phyloP scores from a whole-genome alignment of 2,113 vertebrate species.

The Mellivora capensis region DNA sequence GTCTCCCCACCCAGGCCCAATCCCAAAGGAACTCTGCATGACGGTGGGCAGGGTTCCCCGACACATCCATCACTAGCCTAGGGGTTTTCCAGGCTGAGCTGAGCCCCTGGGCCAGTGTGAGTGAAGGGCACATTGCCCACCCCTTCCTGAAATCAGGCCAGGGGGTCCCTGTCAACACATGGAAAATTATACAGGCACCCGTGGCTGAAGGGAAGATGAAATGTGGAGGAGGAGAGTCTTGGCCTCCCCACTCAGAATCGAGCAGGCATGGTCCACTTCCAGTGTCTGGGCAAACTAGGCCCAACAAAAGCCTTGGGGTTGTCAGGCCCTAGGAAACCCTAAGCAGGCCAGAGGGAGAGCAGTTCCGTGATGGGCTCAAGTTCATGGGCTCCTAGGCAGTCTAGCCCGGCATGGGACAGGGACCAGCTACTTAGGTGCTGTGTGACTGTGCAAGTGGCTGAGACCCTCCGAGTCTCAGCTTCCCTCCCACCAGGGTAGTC shows the following conservation, averaged over 20 bases:
- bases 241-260: background rate
- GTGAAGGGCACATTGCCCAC: background rate
- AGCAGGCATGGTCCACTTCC: background rate
- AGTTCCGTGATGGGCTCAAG: background rate
- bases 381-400: background rate
- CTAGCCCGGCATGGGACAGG: rapidly evolving
- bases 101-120: background rate
- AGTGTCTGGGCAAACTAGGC: background rate
- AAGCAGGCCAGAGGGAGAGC: background rate
- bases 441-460: background rate
- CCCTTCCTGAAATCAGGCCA: background rate
- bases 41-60: background rate
- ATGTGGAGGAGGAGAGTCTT: background rate
- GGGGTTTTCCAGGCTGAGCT: conserved; percentile 51
- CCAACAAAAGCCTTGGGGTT: background rate
- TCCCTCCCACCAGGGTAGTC: background rate
- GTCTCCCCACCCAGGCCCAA: background rate
- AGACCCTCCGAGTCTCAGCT: background rate
- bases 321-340: background rate
- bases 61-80: background rate
- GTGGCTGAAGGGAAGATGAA: background rate
- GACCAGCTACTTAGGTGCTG: background rate
- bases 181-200: background rate
- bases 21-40: background rate
- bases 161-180: background rate